Conservation (phyloP, 2,113 vertebrate species). For the Beaufortia kweichowensis region DNA sequence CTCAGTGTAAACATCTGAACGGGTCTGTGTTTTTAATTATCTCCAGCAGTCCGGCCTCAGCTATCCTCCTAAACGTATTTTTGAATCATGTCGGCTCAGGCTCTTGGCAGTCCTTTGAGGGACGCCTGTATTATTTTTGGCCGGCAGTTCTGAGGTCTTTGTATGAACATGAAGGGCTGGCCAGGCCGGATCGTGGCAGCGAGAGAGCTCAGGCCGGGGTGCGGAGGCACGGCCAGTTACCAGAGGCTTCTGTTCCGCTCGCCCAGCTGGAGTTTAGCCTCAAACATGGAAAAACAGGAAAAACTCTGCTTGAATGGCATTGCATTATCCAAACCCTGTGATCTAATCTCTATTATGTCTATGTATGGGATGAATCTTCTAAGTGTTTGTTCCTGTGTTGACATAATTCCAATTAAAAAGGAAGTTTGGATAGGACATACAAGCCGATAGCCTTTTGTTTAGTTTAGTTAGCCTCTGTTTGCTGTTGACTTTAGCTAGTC, state of each 20-base stretch:
- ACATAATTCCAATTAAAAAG: background rate
- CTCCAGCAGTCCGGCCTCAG: slow-evolving; percentile 51
- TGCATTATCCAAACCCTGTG: background rate
- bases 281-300: slow-evolving; percentile 25
- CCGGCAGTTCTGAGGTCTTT: slow-evolving; percentile 46
- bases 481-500: no score
- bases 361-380: background rate
- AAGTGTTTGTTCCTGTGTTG: background rate
- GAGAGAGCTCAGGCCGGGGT: background rate
- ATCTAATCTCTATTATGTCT: no score
- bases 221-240: slow-evolving; percentile 6
- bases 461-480: no score
- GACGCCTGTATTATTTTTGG: slow-evolving; percentile 57
- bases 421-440: background rate
- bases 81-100: slow-evolving; percentile 52
- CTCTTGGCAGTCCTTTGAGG: slow-evolving; percentile 50
- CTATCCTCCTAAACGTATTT: slow-evolving; percentile 55
- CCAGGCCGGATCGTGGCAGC: background rate
- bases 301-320: background rate
- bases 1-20: slow-evolving; percentile 52
- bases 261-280: slow-evolving; percentile 22
- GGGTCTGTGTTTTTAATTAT: slow-evolving; percentile 62
- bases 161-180: slow-evolving; percentile 39
- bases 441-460: no score
- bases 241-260: slow-evolving; percentile 19